Percentiles rank a stretch among this genome's conserved stretches.
phyloP scores from a whole-genome alignment of 2,888 invertebrate species.

The Gibbula magus region DNA sequence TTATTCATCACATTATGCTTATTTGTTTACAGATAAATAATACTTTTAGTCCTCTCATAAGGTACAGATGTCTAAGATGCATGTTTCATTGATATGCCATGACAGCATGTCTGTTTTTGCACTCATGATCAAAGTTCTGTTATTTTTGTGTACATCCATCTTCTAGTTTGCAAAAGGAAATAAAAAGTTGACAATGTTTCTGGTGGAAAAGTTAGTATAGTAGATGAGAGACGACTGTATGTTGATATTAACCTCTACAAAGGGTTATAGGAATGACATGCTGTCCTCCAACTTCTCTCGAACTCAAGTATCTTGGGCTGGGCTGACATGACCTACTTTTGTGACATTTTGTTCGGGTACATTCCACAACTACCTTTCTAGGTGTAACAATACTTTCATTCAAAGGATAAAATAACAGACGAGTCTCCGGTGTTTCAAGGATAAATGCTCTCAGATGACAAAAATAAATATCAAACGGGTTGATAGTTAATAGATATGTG shows the following conservation, averaged over 20 bases:
- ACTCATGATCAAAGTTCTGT: too few relatives aligned
- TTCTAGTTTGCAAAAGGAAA: too few relatives aligned
- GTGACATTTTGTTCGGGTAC: constrained; percentile 1
- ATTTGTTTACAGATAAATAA: neutral
- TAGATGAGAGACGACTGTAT: too few relatives aligned
- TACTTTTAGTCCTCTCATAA: too few relatives aligned
- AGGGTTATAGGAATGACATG: neutral
- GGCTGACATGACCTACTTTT: neutral
- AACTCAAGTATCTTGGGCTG: neutral
- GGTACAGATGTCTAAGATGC: too few relatives aligned
- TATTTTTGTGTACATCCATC: too few relatives aligned
- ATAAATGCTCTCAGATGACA: neutral
- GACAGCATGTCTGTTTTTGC: too few relatives aligned
- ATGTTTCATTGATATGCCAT: too few relatives aligned
- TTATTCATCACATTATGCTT: neutral
- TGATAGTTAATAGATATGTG: too few relatives aligned
- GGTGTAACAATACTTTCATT: neutral
- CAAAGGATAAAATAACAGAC: neutral
- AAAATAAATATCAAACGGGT: neutral
- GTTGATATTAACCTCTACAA: neutral
- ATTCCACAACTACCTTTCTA: neutral
- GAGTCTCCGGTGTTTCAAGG: neutral
- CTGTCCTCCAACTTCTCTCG: neutral
- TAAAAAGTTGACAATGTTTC: too few relatives aligned
- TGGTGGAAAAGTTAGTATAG: too few relatives aligned